Conservation (phyloP, 2,797 vertebrate genomes). For the Sardinella longiceps region DNA sequence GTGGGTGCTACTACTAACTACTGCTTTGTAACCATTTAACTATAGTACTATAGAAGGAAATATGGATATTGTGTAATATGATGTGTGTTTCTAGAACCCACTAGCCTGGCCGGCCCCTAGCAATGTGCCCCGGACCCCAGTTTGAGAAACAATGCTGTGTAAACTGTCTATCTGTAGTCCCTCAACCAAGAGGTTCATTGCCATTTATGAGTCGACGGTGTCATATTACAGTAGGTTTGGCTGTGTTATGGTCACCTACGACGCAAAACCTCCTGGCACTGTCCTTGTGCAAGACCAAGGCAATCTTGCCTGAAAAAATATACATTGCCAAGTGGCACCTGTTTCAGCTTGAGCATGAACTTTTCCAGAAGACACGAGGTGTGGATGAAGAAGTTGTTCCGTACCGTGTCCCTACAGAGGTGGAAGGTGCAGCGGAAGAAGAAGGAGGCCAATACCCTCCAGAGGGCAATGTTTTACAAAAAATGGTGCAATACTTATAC, state of each 20-base stretch:
- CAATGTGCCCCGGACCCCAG: no score
- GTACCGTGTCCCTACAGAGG: neutral
- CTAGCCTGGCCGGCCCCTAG: no score
- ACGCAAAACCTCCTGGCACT: slow-evolving; percentile 35
- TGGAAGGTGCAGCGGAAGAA: neutral
- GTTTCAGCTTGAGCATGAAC: slow-evolving; percentile 30
- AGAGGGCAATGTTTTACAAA: neutral
- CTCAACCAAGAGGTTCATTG: slow-evolving; percentile 26
- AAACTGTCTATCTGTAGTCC: neutral
- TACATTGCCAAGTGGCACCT: slow-evolving; percentile 49
- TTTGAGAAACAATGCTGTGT: no score
- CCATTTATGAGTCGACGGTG: slow-evolving; percentile 35
- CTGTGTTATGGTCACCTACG: slow-evolving; percentile 32
- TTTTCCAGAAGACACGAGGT: slow-evolving; percentile 20
- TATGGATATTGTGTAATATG: no score
- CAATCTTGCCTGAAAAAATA: slow-evolving; percentile 42
- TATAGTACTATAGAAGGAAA: no score
- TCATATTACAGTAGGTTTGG: slow-evolving; percentile 33
- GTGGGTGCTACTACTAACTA: no score
- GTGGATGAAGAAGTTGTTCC: neutral
- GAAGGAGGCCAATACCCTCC: neutral
- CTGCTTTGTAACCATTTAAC: no score
- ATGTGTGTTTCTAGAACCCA: no score
- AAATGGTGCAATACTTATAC: neutral
- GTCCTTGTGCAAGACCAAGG: slow-evolving; percentile 38